Evolutionary conservation across 1,140 invertebrate genomes (phyloP).

Genomic region (Panonychus citri): DNA sequence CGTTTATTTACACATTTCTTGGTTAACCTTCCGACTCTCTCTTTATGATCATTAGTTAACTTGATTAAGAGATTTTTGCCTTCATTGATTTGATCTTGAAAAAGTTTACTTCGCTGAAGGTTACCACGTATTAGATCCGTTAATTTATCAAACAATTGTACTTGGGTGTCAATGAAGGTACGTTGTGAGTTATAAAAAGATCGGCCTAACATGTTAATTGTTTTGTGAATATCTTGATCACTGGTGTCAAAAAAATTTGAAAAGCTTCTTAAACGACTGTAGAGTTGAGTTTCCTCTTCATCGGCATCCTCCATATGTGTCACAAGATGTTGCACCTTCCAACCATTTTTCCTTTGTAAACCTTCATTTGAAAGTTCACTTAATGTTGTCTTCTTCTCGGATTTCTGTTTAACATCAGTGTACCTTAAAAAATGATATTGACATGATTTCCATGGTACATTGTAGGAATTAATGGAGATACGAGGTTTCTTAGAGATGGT

Average conservation of each 20-base stretch:
- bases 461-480: slow-evolving; percentile 4
- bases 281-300: slow-evolving; percentile 16
- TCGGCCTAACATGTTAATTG: background rate
- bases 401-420: slow-evolving; percentile 60
- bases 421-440: slow-evolving; percentile 63
- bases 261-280: slow-evolving; percentile 7
- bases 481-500: slow-evolving; percentile 3
- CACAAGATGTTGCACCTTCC: slow-evolving; percentile 76
- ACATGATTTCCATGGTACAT: slow-evolving; percentile 21
- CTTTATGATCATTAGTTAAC: slow-evolving; percentile 25
- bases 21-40: slow-evolving; percentile 6
- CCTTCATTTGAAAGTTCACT: slow-evolving; percentile 74
- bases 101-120: slow-evolving; percentile 74
- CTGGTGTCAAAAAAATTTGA: slow-evolving; percentile 10
- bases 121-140: slow-evolving; percentile 45
- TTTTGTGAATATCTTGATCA: background rate
- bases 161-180: background rate
- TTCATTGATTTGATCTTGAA: slow-evolving; percentile 71
- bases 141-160: slow-evolving; percentile 2
- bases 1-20: slow-evolving; percentile 7
- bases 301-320: slow-evolving; percentile 81
- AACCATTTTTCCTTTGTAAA: slow-evolving; percentile 67
- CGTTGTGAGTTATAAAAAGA: background rate
- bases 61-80: slow-evolving; percentile 59
- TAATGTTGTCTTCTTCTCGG: slow-evolving; percentile 53